phyloP scores from a whole-genome alignment of 2,888 invertebrate species.

The Osedax fenrisi region DNA sequence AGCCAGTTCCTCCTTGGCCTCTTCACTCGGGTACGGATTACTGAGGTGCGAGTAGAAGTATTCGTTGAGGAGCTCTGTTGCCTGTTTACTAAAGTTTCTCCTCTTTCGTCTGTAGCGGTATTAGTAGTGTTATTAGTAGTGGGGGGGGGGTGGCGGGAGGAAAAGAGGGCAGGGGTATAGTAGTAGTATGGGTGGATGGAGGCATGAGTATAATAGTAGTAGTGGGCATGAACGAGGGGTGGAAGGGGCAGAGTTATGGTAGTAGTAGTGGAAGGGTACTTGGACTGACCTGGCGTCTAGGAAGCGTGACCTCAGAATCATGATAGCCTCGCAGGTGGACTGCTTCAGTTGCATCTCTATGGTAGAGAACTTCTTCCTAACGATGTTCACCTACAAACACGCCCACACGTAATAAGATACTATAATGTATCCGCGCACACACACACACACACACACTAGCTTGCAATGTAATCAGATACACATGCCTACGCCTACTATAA shows the following conservation, averaged over 20 bases:
- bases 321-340: slow-evolving; percentile 97
- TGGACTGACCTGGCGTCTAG: slow-evolving; percentile 58
- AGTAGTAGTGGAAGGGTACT: not conserved
- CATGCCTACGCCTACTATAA: too few species aligned
- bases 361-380: slow-evolving; percentile 51
- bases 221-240: not conserved
- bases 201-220: not conserved
- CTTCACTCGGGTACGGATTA: slow-evolving; percentile 98
- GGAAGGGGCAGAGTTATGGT: not conserved
- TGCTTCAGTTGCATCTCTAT: slow-evolving; percentile 77
- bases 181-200: not conserved
- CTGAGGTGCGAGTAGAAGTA: slow-evolving; percentile 98
- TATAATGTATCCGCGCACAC: slow-evolving; percentile 59
- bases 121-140: not conserved
- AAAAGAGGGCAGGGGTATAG: not conserved
- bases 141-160: not conserved
- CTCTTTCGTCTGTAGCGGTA: slow-evolving; percentile 60
- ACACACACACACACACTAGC: too few species aligned
- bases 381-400: slow-evolving; percentile 50
- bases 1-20: slow-evolving; percentile 97
- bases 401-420: slow-evolving; percentile 75
- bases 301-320: slow-evolving; percentile 81
- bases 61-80: slow-evolving; percentile 96
- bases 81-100: slow-evolving; percentile 98
- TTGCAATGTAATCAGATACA: slow-evolving; percentile 96